Evolutionary conservation across 2,113 vertebrate species (phyloP).

Genomic region (Tyto alba): DNA sequence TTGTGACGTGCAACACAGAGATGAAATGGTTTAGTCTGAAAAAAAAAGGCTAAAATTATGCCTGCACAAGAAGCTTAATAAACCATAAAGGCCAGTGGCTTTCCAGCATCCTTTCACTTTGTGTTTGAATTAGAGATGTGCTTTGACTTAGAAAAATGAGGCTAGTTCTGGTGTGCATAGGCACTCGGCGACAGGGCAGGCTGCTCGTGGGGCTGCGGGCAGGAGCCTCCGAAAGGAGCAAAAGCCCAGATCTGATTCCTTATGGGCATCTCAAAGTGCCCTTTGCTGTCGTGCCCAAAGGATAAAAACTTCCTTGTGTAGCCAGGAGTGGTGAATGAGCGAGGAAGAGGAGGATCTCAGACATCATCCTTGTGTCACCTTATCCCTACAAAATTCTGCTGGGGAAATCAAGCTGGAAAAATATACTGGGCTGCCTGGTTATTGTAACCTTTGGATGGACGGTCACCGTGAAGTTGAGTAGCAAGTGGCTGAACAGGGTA

Average conservation of each 20-base stretch:
- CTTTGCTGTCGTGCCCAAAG: neutral
- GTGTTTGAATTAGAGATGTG: neutral
- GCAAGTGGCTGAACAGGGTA: neutral
- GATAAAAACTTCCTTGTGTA: neutral
- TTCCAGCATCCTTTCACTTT: slow-evolving; percentile 1
- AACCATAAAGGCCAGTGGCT: slow-evolving; percentile 45
- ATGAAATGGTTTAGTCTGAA: neutral
- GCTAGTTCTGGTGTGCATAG: neutral
- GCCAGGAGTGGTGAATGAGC: neutral
- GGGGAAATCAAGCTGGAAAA: neutral
- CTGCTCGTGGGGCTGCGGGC: neutral
- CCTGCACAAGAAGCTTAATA: slow-evolving; percentile 21
- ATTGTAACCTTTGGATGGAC: neutral
- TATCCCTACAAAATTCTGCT: neutral
- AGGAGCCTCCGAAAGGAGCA: neutral
- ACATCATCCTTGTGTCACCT: neutral
- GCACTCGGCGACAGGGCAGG: neutral
- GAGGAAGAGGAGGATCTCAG: neutral
- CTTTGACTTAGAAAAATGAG: neutral
- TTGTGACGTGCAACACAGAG: neutral
- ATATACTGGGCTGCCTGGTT: neutral
- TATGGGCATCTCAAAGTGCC: fast-evolving
- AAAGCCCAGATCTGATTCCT: neutral
- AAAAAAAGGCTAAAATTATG: neutral
- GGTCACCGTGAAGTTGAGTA: neutral